Base-by-base conservation (phyloP, 2,888 invertebrate genomes). In the Erebia epiphron region DNA sequence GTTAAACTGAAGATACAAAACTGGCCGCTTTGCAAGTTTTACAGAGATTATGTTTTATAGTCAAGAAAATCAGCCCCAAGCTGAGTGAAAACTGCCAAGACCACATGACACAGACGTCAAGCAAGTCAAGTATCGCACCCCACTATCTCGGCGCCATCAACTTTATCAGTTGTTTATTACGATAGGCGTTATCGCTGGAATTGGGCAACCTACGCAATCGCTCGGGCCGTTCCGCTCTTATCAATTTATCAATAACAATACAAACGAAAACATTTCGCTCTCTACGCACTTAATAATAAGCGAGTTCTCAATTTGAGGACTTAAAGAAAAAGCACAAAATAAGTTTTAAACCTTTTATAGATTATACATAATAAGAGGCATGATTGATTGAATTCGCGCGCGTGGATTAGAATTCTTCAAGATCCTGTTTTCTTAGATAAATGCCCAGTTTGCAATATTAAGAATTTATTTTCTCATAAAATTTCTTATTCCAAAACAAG, bases 91-190 rank as follows among this genome's bases (percentile, higher is more conserved):
- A 54, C 18, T 56, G n/a, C n/a, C 26, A 58, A 8, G 14, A 58
- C 35, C 14, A 58, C 35, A 58, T 58, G 57, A 58, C 11, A 9
- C 63, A 57, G 57, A 35, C 46, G 13, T 46, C 65, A 68, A 67
- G 64, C 64, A 69, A 58, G 43, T 56, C 65, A 14, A 67, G 58
- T 60, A 60, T 64, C 26, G 46, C 49, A 9, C 2, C 52, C 52
- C 56, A 11, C 26, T 84, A 85, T 84, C 83, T 79, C 81, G 86
- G 88, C 83, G 86, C 88, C 89, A 86, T 86, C 82, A 83, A 82
- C 83, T 83, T 84, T 89, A 89, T 89, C 88, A 81, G 78, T 80
- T 82, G 82, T 86, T 83, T 85, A 83, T 85, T 62, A 80, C 78
- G 79, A 79, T 81, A 77, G 72, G 72, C 74, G 75, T 79, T 87